These are phyloP conservation scores for Leptinotarsa juncta DNA, from an alignment of 2,888 invertebrate species.

Conservation along the genomic window DNA sequence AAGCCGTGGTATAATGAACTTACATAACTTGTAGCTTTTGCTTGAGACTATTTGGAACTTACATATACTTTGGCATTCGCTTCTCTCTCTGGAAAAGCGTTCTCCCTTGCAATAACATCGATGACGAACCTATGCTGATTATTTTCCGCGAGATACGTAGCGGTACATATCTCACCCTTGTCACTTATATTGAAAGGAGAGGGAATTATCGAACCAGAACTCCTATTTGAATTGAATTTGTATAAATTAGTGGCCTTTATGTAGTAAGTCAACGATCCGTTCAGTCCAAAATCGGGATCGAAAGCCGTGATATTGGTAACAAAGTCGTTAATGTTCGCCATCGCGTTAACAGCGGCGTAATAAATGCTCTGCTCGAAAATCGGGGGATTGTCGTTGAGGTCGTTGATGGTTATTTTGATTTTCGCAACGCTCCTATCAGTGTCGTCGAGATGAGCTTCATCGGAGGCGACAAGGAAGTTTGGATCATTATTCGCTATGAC, in stretches of 20 bases:
- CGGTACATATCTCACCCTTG: conserved; percentile 79
- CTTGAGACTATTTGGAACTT: conserved; percentile 60
- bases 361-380: conserved; percentile 61
- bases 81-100: conserved; percentile 81
- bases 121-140: conserved; percentile 89
- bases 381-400: conserved; percentile 89
- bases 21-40: no score
- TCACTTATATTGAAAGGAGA: conserved; percentile 86
- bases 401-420: conserved; percentile 79
- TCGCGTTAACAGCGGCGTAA: conserved; percentile 77
- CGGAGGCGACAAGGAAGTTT: conserved; percentile 73
- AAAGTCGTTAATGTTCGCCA: conserved; percentile 80
- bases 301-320: conserved; percentile 81
- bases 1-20: no score
- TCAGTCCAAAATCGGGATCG: conserved; percentile 86
- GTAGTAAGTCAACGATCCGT: conserved; percentile 85
- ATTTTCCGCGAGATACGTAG: conserved; percentile 88
- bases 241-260: conserved; percentile 85
- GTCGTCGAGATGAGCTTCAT: conserved; percentile 66
- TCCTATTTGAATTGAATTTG: conserved; percentile 80
- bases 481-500: conserved; percentile 88
- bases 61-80: conserved; percentile 84
- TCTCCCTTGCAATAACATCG: conserved; percentile 85
- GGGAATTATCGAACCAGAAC: conserved; percentile 88
- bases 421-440: conserved; percentile 77